Evolutionary conservation across 2,797 vertebrate genomes (phyloP), one percentile per base, ranked within the genome.

Genomic region (Leuciscus waleckii): DNA sequence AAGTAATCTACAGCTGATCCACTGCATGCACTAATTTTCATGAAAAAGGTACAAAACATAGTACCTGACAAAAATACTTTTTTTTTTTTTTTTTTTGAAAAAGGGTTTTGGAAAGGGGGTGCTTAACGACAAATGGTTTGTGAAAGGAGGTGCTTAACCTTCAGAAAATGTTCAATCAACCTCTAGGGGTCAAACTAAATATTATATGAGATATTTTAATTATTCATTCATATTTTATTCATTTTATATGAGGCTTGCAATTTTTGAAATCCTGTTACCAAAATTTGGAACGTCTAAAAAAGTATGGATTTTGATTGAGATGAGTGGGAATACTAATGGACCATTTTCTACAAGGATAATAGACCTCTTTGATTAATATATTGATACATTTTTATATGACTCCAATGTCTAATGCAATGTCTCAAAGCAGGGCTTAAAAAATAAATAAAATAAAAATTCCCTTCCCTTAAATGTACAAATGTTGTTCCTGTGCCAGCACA

Each of bases 151-250:
- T 21, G 37, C 77, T 46, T 46, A 65, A 79, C 58, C 58, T 46
- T 46, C 49, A 7, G 1, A 54, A 54, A 23, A 54, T 35, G 19
- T 54, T 54, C 73, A 79, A 58, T 32, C 58, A 29, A 79, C 58
- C 39, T 46, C 58, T 79, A 65, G 58, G 65, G 58, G 58, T 65
- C 37, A 65, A 65, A 46, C n/a, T 65, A 63, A 79, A 79, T 79
- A 79, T 63, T 65, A 19, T 29, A 65, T 46, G 39, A 63, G 39
- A 43, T 79, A 29, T 79, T 65, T 65, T n/a, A 65, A 79, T 79
- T 46, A 63, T 43, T 29, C 5, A 19, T 41, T 79, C 16, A 79
- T 79, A 19, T 63, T 65, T 79, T 79, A 79, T 65, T 46, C 39
- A 79, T 79, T 65, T 46, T 19, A 39, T 54, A 37, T 39, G 23